These are phyloP conservation scores for Masnerella sp. DNA, from an alignment of 2,888 invertebrate genomes.

Conservation along the genomic window DNA sequence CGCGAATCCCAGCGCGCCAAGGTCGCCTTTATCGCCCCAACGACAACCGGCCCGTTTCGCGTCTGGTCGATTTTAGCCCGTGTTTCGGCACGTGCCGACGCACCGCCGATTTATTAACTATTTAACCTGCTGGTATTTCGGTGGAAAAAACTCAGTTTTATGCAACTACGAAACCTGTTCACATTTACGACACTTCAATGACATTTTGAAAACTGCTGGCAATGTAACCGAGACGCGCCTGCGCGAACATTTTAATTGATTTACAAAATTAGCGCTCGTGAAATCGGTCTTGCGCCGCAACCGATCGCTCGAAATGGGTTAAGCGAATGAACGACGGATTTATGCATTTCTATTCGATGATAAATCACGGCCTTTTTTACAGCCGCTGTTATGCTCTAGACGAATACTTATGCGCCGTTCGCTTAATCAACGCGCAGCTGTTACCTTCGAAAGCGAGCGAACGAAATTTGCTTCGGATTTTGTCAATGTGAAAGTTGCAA, in stretches of 20 bases:
- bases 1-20: neutral
- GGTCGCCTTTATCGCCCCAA: constrained; percentile 1
- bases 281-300: constrained; percentile 9
- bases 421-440: constrained; percentile 1
- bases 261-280: constrained; percentile 15
- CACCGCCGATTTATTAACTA: constrained; percentile 21
- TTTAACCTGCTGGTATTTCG: constrained; percentile 32
- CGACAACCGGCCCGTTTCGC: constrained; percentile 13
- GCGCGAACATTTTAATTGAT: constrained; percentile 22
- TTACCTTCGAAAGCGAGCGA: constrained; percentile 16
- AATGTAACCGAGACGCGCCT: constrained; percentile 6
- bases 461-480: constrained; percentile 27
- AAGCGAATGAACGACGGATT: constrained; percentile 6
- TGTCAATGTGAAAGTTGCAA: constrained; percentile 37
- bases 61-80: constrained; percentile 1
- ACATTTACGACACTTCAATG: constrained; percentile 39
- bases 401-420: constrained; percentile 12
- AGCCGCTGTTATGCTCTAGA: constrained; percentile 11
- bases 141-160: constrained; percentile 29
- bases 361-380: constrained; percentile 21
- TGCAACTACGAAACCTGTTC: constrained; percentile 44
- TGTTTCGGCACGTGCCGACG: neutral
- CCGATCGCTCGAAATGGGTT: constrained; percentile 16
- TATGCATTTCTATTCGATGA: constrained; percentile 18
- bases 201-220: constrained; percentile 23